Conservation (phyloP, 2,113 vertebrate species). For the Cinclus mexicanus region DNA sequence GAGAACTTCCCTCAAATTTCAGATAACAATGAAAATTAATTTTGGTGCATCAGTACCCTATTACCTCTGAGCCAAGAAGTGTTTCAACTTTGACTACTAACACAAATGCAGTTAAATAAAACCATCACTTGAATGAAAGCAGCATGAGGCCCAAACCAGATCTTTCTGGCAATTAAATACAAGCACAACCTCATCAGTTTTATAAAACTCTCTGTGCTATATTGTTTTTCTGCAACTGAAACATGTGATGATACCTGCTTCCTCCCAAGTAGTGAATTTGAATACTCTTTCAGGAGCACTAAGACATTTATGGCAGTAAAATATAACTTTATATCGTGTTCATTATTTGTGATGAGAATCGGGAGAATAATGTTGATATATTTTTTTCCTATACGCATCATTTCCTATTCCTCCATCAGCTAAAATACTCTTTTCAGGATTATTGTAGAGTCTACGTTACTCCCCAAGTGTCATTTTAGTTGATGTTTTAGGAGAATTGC, state of each 20-base stretch:
- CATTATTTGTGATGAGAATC: neutral
- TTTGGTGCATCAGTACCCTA: neutral
- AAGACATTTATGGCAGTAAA: neutral
- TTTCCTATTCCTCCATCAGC: neutral
- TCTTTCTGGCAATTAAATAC: neutral
- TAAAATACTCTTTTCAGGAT: neutral
- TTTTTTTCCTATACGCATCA: neutral
- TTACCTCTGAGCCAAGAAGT: neutral
- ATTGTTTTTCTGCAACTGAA: neutral
- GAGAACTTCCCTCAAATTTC: neutral
- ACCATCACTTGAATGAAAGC: neutral
- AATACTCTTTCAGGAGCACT: neutral
- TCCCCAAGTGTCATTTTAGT: neutral
- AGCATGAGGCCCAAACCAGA: neutral
- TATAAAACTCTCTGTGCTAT: neutral
- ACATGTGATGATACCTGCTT: neutral
- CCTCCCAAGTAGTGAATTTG: neutral
- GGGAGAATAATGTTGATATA: neutral
- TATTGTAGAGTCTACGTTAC: neutral
- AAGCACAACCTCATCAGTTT: neutral
- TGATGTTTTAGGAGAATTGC: neutral
- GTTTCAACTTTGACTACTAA: neutral
- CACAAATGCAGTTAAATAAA: neutral
- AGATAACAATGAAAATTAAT: neutral
- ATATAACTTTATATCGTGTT: neutral